A percentile compares a stretch with the other conserved stretches of the same genome.
Evolutionary conservation across 2,888 invertebrate genomes (phyloP).

Genomic region (Hesperia comma): DNA sequence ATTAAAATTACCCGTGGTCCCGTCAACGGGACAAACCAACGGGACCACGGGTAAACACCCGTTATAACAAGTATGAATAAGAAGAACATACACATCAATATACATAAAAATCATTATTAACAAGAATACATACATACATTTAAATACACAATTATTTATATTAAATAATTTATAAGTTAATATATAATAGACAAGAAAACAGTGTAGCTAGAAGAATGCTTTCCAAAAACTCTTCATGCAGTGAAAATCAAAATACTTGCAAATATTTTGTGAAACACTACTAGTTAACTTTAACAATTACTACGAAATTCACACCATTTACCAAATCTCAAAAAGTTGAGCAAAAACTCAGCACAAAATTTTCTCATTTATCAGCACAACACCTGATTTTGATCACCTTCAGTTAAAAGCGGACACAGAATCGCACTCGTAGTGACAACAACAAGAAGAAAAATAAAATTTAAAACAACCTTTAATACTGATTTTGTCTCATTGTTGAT

Average conservation of each 20-base stretch:
- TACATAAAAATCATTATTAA: conserved; percentile 12
- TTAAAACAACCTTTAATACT: too few relatives aligned
- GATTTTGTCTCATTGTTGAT: too few relatives aligned
- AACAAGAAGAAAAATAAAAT: too few relatives aligned
- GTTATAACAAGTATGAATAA: not conserved
- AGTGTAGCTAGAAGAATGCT: conserved; percentile 73
- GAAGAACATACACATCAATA: not conserved
- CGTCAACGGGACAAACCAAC: too few relatives aligned
- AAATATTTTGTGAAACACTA: conserved; percentile 30
- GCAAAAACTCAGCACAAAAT: not conserved
- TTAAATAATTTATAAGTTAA: conserved; percentile 37
- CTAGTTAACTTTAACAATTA: conserved; percentile 23
- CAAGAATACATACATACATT: conserved; percentile 10
- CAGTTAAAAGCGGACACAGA: too few relatives aligned
- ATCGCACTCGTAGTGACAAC: too few relatives aligned
- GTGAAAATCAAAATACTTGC: conserved; percentile 39
- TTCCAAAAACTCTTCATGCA: conserved; percentile 64
- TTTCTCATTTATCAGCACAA: conserved; percentile 15
- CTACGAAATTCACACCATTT: conserved; percentile 46
- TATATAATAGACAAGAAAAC: conserved; percentile 35
- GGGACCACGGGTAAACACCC: too few relatives aligned
- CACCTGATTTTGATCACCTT: not conserved
- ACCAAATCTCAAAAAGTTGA: conserved; percentile 43
- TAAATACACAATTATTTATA: conserved; percentile 39
- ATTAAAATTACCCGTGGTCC: too few relatives aligned